A percentile compares a stretch with the other conserved stretches of the same genome.
These are phyloP conservation scores for Oscheius sp. DNA, from an alignment of 2,888 invertebrate species.

Conservation along the genomic window DNA sequence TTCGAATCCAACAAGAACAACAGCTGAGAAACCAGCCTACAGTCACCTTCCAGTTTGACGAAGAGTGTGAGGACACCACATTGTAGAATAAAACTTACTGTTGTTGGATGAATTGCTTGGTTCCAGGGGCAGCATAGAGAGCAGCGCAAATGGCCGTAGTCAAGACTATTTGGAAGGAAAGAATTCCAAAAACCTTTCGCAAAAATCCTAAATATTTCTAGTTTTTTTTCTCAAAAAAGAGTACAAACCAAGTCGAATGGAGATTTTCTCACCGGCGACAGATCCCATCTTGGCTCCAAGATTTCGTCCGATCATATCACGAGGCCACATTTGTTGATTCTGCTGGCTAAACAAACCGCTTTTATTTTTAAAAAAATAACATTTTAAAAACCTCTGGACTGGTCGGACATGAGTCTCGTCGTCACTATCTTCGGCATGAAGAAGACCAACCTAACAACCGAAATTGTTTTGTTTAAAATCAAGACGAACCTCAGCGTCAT, in stretches of 20 bases:
- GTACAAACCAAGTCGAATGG: constrained; percentile 28
- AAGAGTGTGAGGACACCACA: constrained; percentile 2
- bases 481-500: constrained; percentile 29
- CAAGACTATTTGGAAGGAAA: constrained; percentile 81
- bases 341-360: neutral
- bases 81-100: constrained; percentile 54
- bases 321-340: constrained; percentile 40
- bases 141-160: constrained; percentile 74
- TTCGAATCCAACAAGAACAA: constrained; percentile 9
- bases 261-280: constrained; percentile 33
- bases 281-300: constrained; percentile 30
- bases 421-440: constrained; percentile 20
- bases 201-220: constrained; percentile 78
- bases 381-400: neutral
- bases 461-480: neutral
- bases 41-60: constrained; percentile 12
- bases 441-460: constrained; percentile 22
- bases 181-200: constrained; percentile 85
- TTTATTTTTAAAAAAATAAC: neutral
- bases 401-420: constrained; percentile 7
- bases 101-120: constrained; percentile 71
- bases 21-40: neutral
- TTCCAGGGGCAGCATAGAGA: constrained; percentile 71
- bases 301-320: constrained; percentile 39
- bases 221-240: neutral